phyloP scores from a whole-genome alignment of 2,113 vertebrate genomes.

The Lonchura striata region DNA sequence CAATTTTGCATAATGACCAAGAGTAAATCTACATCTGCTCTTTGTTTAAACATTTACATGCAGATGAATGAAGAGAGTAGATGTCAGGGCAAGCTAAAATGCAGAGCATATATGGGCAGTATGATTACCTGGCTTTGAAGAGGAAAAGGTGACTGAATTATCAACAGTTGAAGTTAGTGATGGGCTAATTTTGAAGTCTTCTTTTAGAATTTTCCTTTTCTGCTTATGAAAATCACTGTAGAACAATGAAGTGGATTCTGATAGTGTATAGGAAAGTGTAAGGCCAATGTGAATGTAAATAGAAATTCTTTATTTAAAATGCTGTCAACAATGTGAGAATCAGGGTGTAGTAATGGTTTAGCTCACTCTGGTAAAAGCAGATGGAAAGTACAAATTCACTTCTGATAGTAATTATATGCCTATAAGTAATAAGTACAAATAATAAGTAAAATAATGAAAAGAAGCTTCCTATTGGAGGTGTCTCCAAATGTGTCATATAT shows the following conservation, averaged over 20 bases:
- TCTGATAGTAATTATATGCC: not conserved
- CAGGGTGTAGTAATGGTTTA: not conserved
- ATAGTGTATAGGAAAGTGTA: fast-evolving
- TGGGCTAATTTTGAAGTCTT: not conserved
- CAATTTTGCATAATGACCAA: not conserved
- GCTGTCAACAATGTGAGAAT: not conserved
- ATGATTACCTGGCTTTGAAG: not conserved
- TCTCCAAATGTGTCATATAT: not conserved
- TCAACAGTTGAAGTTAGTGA: not conserved
- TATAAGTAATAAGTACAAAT: not conserved
- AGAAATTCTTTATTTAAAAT: not conserved
- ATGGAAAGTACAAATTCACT: not conserved
- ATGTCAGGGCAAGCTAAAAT: not conserved
- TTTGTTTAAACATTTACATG: not conserved
- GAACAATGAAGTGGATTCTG: not conserved
- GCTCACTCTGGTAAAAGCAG: not conserved
- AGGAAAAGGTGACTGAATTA: not conserved
- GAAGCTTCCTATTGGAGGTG: not conserved
- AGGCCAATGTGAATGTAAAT: not conserved
- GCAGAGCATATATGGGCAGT: not conserved
- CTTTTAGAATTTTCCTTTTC: not conserved
- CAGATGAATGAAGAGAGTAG: not conserved
- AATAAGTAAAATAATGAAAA: not conserved
- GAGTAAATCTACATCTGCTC: not conserved
- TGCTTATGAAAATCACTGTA: not conserved